Evolutionary conservation across 2,888 invertebrate genomes (phyloP), one percentile per base, ranked within the genome.

Genomic region (Ochlodes sylvanus): DNA sequence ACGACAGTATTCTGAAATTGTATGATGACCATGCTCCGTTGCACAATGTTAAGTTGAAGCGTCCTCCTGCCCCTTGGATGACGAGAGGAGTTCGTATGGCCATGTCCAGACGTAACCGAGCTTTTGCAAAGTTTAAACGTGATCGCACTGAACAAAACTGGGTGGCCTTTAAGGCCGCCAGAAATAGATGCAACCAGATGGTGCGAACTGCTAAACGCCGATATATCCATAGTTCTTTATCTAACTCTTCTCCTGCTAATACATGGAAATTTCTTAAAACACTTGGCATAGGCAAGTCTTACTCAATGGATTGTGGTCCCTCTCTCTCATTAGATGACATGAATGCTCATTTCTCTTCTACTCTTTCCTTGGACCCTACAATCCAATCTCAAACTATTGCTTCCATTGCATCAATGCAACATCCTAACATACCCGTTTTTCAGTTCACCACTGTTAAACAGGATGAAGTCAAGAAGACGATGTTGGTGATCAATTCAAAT

Each of bases 141-240:
- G 19, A 55, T 5, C 55, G 42, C n/a, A 32, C 6, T 7, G 55
- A 55, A 14, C n/a, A 55, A 9, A 55, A 55, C 12, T 55, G 55
- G 55, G 12, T 2, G 7, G 55, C 55, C 1, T 55, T n/a, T 60
- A 63, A 54, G 6, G 7, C 32, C 9, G 57, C 64, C 10, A 54
- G 70, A n/a, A 70, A 70, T 61, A 55, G 61, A 7, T 70, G 70
- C 41, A 70, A 68, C 52, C 64, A 68, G 52, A 61, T 68, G 68
- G 55, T 61, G n/a, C 34, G 64, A 12, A 41, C 38, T 0, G 68
- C 70, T 9, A 68, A 68, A 41, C 63, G 70, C 10, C 67, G 60
- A 0, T 52, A 64, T 44, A 50, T 68, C 44, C 52, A 64, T 21
- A 4, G 32, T 1, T 62, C 61, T 17, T 12, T 64, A 10, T 0